These are phyloP conservation scores for Amphiprion clarkii DNA, from an alignment of 2,797 vertebrate genomes.

Conservation along the genomic window DNA sequence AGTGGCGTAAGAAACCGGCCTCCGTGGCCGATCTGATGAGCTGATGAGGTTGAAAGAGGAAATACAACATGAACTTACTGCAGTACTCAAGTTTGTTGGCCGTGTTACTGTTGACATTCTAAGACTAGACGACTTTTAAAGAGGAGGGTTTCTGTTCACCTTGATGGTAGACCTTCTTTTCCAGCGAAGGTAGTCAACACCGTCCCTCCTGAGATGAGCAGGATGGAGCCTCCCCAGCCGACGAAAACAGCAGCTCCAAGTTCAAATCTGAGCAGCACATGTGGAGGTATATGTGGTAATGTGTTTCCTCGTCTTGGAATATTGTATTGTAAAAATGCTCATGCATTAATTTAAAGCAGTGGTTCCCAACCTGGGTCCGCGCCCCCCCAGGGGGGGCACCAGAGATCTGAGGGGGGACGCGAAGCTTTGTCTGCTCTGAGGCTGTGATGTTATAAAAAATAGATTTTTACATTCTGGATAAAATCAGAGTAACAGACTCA, in stretches of 20 bases:
- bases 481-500: too few species aligned
- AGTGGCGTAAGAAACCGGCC: constrained; percentile 53
- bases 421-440: too few species aligned
- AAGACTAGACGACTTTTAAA: not conserved
- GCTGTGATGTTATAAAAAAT: too few species aligned
- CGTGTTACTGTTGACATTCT: too few species aligned
- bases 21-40: constrained; percentile 25
- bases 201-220: constrained; percentile 89
- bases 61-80: not conserved
- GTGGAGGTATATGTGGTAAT: not conserved
- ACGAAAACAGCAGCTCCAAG: constrained; percentile 94
- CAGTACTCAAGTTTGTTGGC: not conserved
- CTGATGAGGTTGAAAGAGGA: constrained; percentile 25
- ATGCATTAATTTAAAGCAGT: too few species aligned
- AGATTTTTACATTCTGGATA: too few species aligned
- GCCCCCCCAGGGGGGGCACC: too few species aligned
- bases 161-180: constrained; percentile 76
- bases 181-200: constrained; percentile 89
- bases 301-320: not conserved
- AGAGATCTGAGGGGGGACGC: too few species aligned
- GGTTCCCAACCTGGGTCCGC: too few species aligned
- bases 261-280: constrained; percentile 88
- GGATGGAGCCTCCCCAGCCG: constrained; percentile 94
- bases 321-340: not conserved
- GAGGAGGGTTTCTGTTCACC: constrained; percentile 53